A percentile compares a stretch with the other conserved stretches of the same genome.
These are phyloP conservation scores for Steatocranus sp. DNA, from an alignment of 2,797 vertebrate species.

Conservation along the genomic window DNA sequence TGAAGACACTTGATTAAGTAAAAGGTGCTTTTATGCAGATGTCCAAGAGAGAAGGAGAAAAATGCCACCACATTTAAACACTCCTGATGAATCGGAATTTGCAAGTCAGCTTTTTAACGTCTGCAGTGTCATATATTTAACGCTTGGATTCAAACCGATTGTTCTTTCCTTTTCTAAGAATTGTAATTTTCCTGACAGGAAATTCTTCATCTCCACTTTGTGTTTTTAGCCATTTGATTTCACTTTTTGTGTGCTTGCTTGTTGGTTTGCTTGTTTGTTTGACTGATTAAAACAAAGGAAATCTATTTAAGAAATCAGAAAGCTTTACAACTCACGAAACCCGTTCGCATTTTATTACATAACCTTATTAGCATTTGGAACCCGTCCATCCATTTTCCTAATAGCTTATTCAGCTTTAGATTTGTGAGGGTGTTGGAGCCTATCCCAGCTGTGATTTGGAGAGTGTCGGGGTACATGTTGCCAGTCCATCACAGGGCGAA, in stretches of 20 bases:
- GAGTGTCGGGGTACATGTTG: neutral
- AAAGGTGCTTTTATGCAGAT: slow-evolving; percentile 20
- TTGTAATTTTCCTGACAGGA: neutral
- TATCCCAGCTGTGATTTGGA: neutral
- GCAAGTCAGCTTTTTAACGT: neutral
- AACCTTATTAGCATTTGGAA: neutral
- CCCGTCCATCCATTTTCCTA: neutral
- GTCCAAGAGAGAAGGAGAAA: neutral
- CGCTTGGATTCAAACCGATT: neutral
- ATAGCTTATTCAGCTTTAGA: neutral
- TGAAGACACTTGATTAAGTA: neutral
- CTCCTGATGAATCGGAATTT: neutral
- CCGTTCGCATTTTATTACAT: neutral
- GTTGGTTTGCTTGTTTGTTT: neutral
- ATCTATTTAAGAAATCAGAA: neutral
- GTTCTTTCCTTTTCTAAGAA: neutral
- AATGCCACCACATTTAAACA: neutral
- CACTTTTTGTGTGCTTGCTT: neutral
- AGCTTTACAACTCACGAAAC: neutral
- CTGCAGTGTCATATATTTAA: neutral
- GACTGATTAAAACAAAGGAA: neutral
- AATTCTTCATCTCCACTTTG: neutral
- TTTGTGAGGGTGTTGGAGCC: neutral
- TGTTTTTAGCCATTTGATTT: neutral
- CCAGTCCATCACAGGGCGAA: accelerated